A percentile compares a stretch with the other conserved stretches of the same genome.
Conservation (phyloP, 2,888 invertebrate species). For the Nephrotoma guestfalica region DNA sequence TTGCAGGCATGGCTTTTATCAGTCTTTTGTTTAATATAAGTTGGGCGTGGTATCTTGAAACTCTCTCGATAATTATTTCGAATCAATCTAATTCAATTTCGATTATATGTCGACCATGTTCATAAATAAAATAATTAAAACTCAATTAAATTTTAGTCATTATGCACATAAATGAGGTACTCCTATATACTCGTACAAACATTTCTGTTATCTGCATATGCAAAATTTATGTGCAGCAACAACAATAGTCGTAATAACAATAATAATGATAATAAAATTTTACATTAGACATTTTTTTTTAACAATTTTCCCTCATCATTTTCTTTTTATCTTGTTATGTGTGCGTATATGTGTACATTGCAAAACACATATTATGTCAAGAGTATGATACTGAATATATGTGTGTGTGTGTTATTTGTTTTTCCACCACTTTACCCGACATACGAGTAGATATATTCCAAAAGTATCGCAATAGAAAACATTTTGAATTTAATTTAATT, state of each 20-base stretch:
- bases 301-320: background rate
- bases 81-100: background rate
- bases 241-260: background rate
- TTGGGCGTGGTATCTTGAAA: no score
- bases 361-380: background rate
- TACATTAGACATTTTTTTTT: background rate
- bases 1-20: no score
- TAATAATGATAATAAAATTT: background rate
- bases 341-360: background rate
- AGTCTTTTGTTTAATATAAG: no score
- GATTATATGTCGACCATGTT: background rate
- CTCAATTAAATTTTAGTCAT: background rate
- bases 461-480: background rate
- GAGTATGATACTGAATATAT: background rate
- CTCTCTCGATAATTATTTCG: background rate
- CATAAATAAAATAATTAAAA: background rate
- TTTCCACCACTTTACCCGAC: background rate
- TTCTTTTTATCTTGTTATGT: background rate
- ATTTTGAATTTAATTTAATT: background rate
- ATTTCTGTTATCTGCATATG: background rate
- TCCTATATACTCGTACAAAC: background rate
- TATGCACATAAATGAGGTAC: background rate
- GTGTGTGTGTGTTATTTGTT: background rate
- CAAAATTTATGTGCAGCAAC: background rate
- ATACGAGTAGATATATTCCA: background rate